Percentiles rank a stretch among this genome's conserved stretches.
Conservation (phyloP, 1,140 invertebrate genomes). For the Calephelis virginiensis region DNA sequence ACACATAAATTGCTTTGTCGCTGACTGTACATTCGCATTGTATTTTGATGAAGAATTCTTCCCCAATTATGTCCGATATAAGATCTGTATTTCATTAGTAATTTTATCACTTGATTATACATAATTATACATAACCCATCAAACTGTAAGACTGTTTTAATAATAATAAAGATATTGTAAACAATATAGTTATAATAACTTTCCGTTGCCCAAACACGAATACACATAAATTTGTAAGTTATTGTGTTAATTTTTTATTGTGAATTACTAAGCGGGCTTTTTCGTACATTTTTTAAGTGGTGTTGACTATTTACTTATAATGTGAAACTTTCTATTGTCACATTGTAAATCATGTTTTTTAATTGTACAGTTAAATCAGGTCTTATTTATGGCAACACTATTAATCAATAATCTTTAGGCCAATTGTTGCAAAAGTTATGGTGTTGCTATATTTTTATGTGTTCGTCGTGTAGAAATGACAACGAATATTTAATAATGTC, state of each 20-base stretch:
- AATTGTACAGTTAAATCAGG: no score
- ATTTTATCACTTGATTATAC: slow-evolving; percentile 7
- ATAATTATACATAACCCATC: slow-evolving; percentile 13
- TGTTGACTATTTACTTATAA: no score
- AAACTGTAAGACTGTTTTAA: slow-evolving; percentile 21
- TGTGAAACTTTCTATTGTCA: no score
- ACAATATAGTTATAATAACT: slow-evolving; percentile 5
- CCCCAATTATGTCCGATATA: slow-evolving; percentile 8
- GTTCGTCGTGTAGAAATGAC: no score
- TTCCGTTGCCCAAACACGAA: slow-evolving; percentile 14
- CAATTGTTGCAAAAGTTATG: no score
- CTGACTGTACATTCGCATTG: slow-evolving; percentile 11
- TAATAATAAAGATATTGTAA: slow-evolving; percentile 18
- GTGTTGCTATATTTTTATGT: no score
- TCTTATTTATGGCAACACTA: no score
- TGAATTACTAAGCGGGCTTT: no score
- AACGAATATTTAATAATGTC: no score
- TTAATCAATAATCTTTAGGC: no score
- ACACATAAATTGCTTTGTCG: slow-evolving; percentile 9
- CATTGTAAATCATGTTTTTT: no score
- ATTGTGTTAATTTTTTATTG: slow-evolving; percentile 2
- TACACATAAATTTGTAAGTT: slow-evolving; percentile 6
- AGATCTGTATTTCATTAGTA: slow-evolving; percentile 21
- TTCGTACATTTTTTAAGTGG: no score
- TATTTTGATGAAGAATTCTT: slow-evolving; percentile 1